Conservation (phyloP, 1,140 invertebrate species). For the Agrypnia vestita region DNA sequence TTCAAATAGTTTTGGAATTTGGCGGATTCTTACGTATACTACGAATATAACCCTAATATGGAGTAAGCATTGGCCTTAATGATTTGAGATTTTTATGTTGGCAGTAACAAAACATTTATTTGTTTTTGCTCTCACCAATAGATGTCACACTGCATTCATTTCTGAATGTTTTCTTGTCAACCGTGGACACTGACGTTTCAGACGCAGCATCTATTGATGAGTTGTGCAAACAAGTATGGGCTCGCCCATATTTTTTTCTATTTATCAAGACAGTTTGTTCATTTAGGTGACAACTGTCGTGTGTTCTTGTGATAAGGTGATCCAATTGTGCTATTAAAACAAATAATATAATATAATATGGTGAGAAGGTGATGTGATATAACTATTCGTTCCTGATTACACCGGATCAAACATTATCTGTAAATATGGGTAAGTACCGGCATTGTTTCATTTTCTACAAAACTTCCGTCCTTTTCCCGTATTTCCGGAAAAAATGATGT, state of each 20-base stretch:
- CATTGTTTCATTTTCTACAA: slow-evolving; percentile 37
- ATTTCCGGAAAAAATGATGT: slow-evolving; percentile 20
- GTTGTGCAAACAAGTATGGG: slow-evolving; percentile 49
- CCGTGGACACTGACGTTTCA: slow-evolving; percentile 45
- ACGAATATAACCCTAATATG: no score
- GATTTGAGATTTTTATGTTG: slow-evolving; percentile 1
- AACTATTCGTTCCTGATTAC: slow-evolving; percentile 33
- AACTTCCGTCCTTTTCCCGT: slow-evolving; percentile 14
- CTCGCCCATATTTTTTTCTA: slow-evolving; percentile 51
- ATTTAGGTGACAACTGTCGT: slow-evolving; percentile 49
- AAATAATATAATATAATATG: slow-evolving; percentile 48
- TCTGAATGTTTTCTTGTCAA: slow-evolving; percentile 44
- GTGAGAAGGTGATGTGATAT: slow-evolving; percentile 36
- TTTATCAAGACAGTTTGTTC: slow-evolving; percentile 44
- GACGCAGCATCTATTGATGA: slow-evolving; percentile 51
- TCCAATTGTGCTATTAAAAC: slow-evolving; percentile 36
- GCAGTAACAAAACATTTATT: not conserved
- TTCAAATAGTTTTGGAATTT: no score
- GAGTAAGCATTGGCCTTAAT: no score
- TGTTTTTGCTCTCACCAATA: not conserved
- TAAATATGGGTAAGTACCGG: slow-evolving; percentile 50
- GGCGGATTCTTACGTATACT: no score
- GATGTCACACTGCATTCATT: slow-evolving; percentile 19
- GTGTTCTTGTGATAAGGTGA: slow-evolving; percentile 44
- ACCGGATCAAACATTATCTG: not conserved